Percentiles rank a stretch among this genome's conserved stretches.
Conservation (phyloP, 2,888 invertebrate species). For the Leucoma salicis region DNA sequence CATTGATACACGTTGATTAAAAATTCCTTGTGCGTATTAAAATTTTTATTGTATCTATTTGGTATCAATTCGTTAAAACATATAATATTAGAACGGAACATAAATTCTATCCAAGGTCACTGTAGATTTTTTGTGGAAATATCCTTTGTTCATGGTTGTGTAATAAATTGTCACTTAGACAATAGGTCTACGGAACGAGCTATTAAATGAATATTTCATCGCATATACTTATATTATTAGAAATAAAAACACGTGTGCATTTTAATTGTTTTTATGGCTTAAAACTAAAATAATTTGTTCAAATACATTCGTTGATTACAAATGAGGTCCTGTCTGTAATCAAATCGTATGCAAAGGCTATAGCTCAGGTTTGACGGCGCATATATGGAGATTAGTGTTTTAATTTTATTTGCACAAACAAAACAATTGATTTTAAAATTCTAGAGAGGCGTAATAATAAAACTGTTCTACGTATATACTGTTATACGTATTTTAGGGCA, state of each 20-base stretch:
- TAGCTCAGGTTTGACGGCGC: constrained; percentile 26
- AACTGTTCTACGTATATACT: neutral
- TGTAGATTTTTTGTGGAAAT: constrained; percentile 32
- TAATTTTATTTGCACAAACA: constrained; percentile 20
- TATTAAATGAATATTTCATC: constrained; percentile 71
- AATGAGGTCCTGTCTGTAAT: constrained; percentile 33
- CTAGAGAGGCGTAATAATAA: constrained; percentile 10
- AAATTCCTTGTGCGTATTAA: constrained; percentile 47
- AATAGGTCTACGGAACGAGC: constrained; percentile 50
- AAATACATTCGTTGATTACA: constrained; percentile 38
- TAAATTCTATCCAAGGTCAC: constrained; percentile 58
- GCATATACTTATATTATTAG: constrained; percentile 37
- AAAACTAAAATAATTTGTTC: constrained; percentile 36
- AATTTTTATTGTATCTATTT: constrained; percentile 55
- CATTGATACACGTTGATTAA: constrained; percentile 45
- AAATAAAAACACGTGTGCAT: constrained; percentile 38
- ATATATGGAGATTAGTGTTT: constrained; percentile 20
- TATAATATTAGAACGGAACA: constrained; percentile 50
- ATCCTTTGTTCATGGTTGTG: constrained; percentile 36
- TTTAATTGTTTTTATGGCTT: constrained; percentile 42
- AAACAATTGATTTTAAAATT: constrained; percentile 25
- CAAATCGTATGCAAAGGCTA: constrained; percentile 18
- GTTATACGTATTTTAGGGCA: too few relatives aligned
- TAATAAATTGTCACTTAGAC: constrained; percentile 60
- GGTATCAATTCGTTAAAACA: constrained; percentile 59